Percentiles rank a stretch among this genome's conserved stretches.
Evolutionary conservation across 2,888 invertebrate species (phyloP).

Genomic region (Empis stercorea): DNA sequence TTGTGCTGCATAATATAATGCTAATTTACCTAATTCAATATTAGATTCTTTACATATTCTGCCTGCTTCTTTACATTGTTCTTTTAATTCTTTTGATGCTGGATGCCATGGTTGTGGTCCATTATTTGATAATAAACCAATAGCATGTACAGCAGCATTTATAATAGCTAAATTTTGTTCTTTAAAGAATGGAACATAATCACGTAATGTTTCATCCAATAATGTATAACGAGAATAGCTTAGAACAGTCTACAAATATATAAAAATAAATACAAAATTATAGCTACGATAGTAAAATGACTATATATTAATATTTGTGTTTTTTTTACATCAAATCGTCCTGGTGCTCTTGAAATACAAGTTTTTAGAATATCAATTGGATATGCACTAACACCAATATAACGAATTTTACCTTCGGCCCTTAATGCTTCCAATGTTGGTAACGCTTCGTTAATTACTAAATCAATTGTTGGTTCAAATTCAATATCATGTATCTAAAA

Average conservation of each 20-base stretch:
- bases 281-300: too few species aligned
- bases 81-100: slow-evolving; percentile 48
- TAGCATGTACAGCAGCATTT: slow-evolving; percentile 62
- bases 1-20: slow-evolving; percentile 50
- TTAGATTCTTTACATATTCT: slow-evolving; percentile 50
- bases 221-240: slow-evolving; percentile 71
- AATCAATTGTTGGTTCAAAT: slow-evolving; percentile 62
- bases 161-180: slow-evolving; percentile 54
- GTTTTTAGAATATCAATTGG: slow-evolving; percentile 64
- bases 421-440: slow-evolving; percentile 67
- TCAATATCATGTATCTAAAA: slow-evolving; percentile 83
- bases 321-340: slow-evolving; percentile 32
- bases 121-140: slow-evolving; percentile 61
- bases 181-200: slow-evolving; percentile 64
- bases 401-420: slow-evolving; percentile 56
- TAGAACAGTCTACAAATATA: slow-evolving; percentile 42
- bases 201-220: slow-evolving; percentile 60
- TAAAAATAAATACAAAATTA: slow-evolving; percentile 9
- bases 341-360: slow-evolving; percentile 48
- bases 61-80: slow-evolving; percentile 46
- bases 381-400: slow-evolving; percentile 81
- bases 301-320: too few species aligned
- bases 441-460: slow-evolving; percentile 72
- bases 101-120: slow-evolving; percentile 70
- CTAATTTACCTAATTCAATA: slow-evolving; percentile 58